Conservation (phyloP, 2,113 vertebrate genomes). For the Laticauda laticaudata region DNA sequence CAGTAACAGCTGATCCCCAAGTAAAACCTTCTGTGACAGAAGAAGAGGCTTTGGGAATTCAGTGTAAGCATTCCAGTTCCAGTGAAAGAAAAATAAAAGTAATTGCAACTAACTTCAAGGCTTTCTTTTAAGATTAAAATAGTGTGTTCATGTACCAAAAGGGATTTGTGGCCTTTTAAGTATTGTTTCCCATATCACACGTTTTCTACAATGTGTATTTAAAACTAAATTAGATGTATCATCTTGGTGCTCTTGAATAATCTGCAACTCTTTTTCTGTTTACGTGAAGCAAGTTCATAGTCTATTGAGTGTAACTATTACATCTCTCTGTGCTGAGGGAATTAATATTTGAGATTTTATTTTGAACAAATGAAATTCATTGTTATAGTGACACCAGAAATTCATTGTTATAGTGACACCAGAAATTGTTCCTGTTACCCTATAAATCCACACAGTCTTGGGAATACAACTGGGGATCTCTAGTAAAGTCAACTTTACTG, state of each 20-base stretch:
- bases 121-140: background rate
- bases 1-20: background rate
- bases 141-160: background rate
- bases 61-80: background rate
- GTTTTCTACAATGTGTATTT: background rate
- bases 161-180: background rate
- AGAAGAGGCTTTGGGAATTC: background rate
- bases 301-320: background rate
- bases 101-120: background rate
- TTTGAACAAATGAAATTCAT: background rate
- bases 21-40: background rate
- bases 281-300: background rate
- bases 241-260: background rate
- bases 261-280: background rate
- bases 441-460: background rate
- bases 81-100: background rate
- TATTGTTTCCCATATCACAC: background rate
- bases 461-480: background rate
- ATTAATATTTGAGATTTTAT: background rate
- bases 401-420: background rate
- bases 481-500: background rate
- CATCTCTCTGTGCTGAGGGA: background rate
- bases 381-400: background rate
- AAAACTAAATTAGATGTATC: background rate
- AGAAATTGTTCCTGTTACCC: background rate